Evolutionary conservation across 2,888 invertebrate genomes (phyloP).

Genomic region (Phania funesta): DNA sequence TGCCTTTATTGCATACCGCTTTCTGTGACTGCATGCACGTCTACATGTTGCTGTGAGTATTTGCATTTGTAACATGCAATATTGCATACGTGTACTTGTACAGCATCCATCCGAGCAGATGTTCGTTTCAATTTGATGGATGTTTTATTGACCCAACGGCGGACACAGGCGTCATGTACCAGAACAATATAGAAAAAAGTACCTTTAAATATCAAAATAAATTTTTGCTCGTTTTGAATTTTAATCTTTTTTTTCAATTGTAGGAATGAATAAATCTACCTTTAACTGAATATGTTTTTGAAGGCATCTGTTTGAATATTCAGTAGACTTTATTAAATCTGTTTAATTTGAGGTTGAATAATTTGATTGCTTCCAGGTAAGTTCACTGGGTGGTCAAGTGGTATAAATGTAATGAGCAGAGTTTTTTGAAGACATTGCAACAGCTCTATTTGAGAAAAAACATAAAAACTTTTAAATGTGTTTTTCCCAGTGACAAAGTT

Average conservation of each 20-base stretch:
- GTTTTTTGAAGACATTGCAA: background rate
- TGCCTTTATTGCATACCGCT: too few species aligned
- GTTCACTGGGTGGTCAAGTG: conserved; percentile 23
- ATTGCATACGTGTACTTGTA: conserved; percentile 47
- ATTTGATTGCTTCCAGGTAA: conserved; percentile 4
- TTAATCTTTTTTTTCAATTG: conserved; percentile 26
- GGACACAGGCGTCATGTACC: conserved; percentile 41
- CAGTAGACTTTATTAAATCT: background rate
- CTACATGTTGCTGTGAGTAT: background rate
- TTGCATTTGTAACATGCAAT: conserved; percentile 31
- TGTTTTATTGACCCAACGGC: conserved; percentile 64
- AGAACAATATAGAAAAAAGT: background rate
- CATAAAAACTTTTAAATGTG: too few species aligned
- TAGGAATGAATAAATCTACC: conserved; percentile 5
- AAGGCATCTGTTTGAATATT: too few species aligned
- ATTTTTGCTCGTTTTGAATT: background rate
- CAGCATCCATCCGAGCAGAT: conserved; percentile 62
- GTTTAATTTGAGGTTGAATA: conserved; percentile 2
- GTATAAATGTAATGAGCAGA: background rate
- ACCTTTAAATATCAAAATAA: conserved; percentile 28
- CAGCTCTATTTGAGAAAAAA: too few species aligned
- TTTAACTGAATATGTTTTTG: conserved; percentile 23
- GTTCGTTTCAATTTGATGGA: conserved; percentile 51
- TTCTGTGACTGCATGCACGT: conserved; percentile 1
- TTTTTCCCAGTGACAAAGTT: too few species aligned